phyloP scores from a whole-genome alignment of 2,113 vertebrate genomes.

The Hemicordylus capensis region DNA sequence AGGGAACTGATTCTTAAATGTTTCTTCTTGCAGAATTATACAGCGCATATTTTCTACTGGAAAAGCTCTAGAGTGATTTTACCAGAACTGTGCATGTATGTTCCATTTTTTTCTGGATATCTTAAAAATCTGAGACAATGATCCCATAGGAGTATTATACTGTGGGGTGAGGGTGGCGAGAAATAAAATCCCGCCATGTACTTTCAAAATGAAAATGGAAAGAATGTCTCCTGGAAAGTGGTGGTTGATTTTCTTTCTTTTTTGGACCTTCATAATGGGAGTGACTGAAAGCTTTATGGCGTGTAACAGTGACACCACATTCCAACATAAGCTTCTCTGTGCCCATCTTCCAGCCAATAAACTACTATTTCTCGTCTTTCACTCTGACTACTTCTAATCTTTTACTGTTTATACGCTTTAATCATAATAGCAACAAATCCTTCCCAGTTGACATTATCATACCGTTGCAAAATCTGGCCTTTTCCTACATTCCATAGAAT shows the following conservation, averaged over 20 bases:
- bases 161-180: not conserved
- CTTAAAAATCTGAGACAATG: conserved; percentile 38
- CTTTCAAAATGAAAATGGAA: conserved; percentile 64
- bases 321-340: conserved; percentile 72
- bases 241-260: conserved; percentile 44
- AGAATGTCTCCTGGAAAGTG: conserved; percentile 73
- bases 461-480: conserved; percentile 62
- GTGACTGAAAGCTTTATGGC: conserved; percentile 73
- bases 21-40: conserved; percentile 12
- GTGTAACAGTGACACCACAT: conserved; percentile 74
- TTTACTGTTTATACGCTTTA: conserved; percentile 69
- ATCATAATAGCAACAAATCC: conserved; percentile 73
- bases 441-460: conserved; percentile 62
- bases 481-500: conserved; percentile 52
- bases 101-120: conserved; percentile 7
- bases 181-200: conserved; percentile 29
- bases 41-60: not conserved
- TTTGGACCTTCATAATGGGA: conserved; percentile 68
- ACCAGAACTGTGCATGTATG: not conserved
- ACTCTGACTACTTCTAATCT: conserved; percentile 65
- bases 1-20: conserved; percentile 10
- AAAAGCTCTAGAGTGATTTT: not conserved
- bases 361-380: conserved; percentile 61
- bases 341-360: conserved; percentile 70
- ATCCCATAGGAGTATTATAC: conserved; percentile 47